These are phyloP conservation scores for Geothlypis trichas DNA, from an alignment of 2,113 vertebrate genomes.

Conservation along the genomic window DNA sequence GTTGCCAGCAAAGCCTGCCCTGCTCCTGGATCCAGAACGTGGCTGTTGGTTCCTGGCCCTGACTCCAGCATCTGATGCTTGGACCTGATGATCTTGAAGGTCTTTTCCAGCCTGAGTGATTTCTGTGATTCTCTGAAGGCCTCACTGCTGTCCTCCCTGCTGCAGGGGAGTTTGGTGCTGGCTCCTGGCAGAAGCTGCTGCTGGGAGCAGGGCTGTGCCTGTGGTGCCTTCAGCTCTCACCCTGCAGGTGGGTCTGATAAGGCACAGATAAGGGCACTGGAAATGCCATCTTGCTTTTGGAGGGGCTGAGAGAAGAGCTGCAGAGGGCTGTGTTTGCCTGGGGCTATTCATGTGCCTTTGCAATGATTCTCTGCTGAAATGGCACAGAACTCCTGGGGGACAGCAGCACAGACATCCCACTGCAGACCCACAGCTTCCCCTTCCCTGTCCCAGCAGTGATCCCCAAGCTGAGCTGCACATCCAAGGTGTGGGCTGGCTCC, in stretches of 20 bases:
- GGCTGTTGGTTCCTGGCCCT: neutral
- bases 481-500: rapidly evolving
- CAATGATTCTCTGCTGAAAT: neutral
- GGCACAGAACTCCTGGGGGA: neutral
- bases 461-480: neutral
- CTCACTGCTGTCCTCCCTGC: neutral
- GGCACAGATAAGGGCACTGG: neutral
- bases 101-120: neutral
- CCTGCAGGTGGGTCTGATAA: neutral
- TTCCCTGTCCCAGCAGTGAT: neutral
- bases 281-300: neutral
- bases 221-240: neutral
- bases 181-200: neutral
- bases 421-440: neutral
- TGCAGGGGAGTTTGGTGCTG: neutral
- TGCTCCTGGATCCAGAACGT: neutral
- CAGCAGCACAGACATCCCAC: rapidly evolving
- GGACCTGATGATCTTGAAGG: neutral
- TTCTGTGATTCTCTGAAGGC: neutral
- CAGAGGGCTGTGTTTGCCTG: neutral
- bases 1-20: neutral
- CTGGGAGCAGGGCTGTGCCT: neutral
- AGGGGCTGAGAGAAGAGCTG: neutral
- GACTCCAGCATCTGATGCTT: neutral
- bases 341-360: neutral